Base-by-base conservation (phyloP, 1,140 invertebrate genomes). In the Pachypsylla venusta region DNA sequence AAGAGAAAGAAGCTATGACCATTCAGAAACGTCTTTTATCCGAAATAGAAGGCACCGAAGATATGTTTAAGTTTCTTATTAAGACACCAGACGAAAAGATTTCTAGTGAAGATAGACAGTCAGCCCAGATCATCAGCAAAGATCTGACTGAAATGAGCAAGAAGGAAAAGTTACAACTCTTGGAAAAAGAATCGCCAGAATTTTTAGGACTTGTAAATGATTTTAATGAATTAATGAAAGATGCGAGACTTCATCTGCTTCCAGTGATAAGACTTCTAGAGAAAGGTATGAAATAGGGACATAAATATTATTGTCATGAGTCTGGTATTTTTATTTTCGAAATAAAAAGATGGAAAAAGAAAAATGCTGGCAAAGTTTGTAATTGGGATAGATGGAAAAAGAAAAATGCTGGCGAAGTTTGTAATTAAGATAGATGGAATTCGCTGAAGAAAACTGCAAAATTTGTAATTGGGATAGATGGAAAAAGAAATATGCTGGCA, bases 151-250 rank as follows among this genome's bases (percentile, higher is more conserved):
- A 83, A 66, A 74, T 93, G 61, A 80, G 78, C 19, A 80, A 81
- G 66, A 78, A 81, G 59, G 80, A 93, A 69, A 87, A 88, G 67
- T 60, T 82, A 27, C 79, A 83, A 64, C 68, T 91, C 53, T 68
- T 93, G 42, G 75, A 84, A 66, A 86, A 88, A 67, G 85, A 93
- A 71, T 89, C 85, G 40, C 89, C 89, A 25, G 90, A 93, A 72
- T 83, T 92, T 66, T 64, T 80, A 48, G 79, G 79, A 1, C 70
- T 93, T 10, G 73, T 89, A 24, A 74, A 82, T 56, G 87, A 91
- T 72, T 89, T 83, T 67, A 81, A 86, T 79, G 75, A 54, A 24
- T 28, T 27, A 20, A 53, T 59, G 25, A 58, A 61, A 27, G 26
- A 27, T 28, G 53, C 59, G 24, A 40, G 53, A 28, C 19, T 59